Base-by-base conservation (phyloP, 2,888 invertebrate genomes). In the Apodemia hepburni region DNA sequence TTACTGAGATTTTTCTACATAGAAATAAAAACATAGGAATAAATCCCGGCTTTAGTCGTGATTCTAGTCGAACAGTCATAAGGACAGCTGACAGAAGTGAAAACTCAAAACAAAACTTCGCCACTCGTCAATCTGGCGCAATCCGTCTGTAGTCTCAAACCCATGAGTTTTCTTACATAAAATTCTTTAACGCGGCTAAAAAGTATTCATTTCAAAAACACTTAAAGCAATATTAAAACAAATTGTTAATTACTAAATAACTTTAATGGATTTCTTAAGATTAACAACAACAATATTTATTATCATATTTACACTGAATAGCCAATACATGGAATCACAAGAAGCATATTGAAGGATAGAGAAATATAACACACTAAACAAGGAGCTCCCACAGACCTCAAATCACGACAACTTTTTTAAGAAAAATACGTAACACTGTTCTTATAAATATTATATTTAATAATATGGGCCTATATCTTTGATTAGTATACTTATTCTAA, bases 251-350 rank as follows among this genome's bases (percentile, higher is more conserved):
- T 17, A 47, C 29, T 60, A 35, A 29, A 59, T 58, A 54, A 18
- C 60, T 49, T 64, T 42, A 61, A 61, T 60, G 49, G 59, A 15
- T 58, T 49, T 47, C 15, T 18, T 64, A 51, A 42, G 33, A 42
- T 62, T 61, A 61, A 58, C 58, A 61, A 61, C 45, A 58, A 58
- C 58, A 47, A 58, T 61, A 59, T 38, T 27, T 61, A 59, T 18
- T 27, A 42, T 15, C 35, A 58, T 61, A 66, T 62, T 66, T 64
- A 66, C 66, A 64, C 61, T 62, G 59, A 63, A 62, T 62, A 60
- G 61, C 58, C 22, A n/a, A 33, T 35, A 61, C 12, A 42, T 59
- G 38, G 33, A 27, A 33, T 18, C 27, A 29, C 45, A 54, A 35
- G 61, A 61, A 54, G 51, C 51, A 54, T 54, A 54, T 54, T 29